Conservation (phyloP, 2,797 vertebrate genomes). For the Alcedo quadribrachys region DNA sequence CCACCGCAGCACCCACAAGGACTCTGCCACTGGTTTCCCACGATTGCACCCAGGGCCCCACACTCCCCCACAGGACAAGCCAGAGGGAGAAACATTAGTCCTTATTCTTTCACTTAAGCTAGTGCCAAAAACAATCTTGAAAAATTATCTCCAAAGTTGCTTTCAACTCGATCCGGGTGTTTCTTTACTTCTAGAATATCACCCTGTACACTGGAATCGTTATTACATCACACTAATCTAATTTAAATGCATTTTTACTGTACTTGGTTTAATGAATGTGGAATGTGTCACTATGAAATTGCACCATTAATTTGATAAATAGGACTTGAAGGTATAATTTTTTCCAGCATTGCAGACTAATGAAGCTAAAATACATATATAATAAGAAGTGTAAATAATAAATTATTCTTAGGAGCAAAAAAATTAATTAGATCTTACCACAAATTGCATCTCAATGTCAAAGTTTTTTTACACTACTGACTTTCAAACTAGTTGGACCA, state of each 20-base stretch:
- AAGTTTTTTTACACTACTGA: conserved; percentile 76
- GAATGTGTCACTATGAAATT: conserved; percentile 88
- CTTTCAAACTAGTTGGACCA: conserved; percentile 82
- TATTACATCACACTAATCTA: conserved; percentile 88
- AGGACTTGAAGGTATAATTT: conserved; percentile 89
- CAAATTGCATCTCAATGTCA: conserved; percentile 85
- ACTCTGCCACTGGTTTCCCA: neutral
- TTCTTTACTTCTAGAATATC: conserved; percentile 77
- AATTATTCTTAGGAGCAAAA: conserved; percentile 88
- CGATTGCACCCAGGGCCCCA: neutral
- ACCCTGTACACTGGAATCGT: conserved; percentile 75
- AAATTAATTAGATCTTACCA: conserved; percentile 86
- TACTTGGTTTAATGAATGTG: conserved; percentile 88
- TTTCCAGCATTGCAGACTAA: conserved; percentile 87
- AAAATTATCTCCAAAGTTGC: conserved; percentile 72
- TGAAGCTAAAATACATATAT: conserved; percentile 90
- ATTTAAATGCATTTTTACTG: conserved; percentile 87
- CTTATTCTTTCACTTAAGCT: conserved; percentile 50
- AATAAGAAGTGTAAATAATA: conserved; percentile 89
- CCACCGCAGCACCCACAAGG: fast-evolving
- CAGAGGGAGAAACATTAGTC: neutral
- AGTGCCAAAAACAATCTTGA: conserved; percentile 74
- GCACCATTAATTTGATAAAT: conserved; percentile 90
- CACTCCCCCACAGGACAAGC: neutral
- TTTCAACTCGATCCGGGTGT: conserved; percentile 70